These are phyloP conservation scores for Cromileptes altivelis DNA, from an alignment of 2,113 vertebrate genomes.

Conservation along the genomic window DNA sequence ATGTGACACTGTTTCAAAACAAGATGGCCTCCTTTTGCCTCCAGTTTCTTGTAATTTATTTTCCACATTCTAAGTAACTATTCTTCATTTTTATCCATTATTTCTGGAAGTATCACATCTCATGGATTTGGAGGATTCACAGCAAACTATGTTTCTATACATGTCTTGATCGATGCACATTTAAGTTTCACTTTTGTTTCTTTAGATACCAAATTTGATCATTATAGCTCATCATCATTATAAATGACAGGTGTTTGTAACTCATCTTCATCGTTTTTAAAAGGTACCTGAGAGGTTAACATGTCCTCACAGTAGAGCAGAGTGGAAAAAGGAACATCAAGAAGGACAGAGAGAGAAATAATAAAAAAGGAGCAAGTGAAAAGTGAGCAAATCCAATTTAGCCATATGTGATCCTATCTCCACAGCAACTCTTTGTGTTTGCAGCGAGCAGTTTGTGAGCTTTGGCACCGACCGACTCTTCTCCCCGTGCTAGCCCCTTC, in stretches of 20 bases:
- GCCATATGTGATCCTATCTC: slow-evolving; percentile 79
- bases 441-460: slow-evolving; percentile 78
- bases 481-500: slow-evolving; percentile 54
- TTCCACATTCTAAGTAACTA: not conserved
- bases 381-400: slow-evolving; percentile 75
- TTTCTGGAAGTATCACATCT: not conserved
- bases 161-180: not conserved
- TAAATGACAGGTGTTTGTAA: slow-evolving; percentile 38
- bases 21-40: not conserved
- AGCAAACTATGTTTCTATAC: not conserved
- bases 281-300: slow-evolving; percentile 16
- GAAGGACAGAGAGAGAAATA: slow-evolving; percentile 50
- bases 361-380: slow-evolving; percentile 50
- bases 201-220: not conserved
- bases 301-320: slow-evolving; percentile 17
- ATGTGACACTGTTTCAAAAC: not conserved
- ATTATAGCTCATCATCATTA: not conserved
- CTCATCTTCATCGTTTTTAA: not conserved
- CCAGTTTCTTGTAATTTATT: not conserved
- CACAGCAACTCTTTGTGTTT: slow-evolving; percentile 81
- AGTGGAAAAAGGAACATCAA: slow-evolving; percentile 45
- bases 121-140: not conserved
- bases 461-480: slow-evolving; percentile 71
- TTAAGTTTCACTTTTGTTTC: not conserved
- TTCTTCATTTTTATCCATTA: not conserved